Conservation (phyloP, 2,888 invertebrate species). For the Bimastos eiseni region DNA sequence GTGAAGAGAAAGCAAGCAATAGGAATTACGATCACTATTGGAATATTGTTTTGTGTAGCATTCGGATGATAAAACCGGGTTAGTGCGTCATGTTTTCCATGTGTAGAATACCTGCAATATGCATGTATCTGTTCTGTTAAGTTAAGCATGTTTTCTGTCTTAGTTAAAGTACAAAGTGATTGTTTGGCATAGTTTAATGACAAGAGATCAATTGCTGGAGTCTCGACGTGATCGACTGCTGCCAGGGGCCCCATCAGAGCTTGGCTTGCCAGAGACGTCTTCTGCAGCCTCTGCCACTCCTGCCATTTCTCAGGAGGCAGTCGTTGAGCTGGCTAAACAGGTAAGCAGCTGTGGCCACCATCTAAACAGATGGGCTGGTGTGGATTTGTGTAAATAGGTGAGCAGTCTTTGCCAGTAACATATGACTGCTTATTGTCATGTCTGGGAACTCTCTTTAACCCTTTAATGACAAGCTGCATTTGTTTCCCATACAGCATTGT, state of each 20-base stretch:
- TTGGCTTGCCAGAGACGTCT: background rate
- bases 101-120: too few species aligned
- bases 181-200: background rate
- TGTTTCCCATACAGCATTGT: too few species aligned
- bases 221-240: background rate
- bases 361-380: too few species aligned
- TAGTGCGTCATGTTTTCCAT: too few species aligned
- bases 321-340: conserved; percentile 68
- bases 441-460: too few species aligned
- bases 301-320: background rate
- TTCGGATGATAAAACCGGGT: too few species aligned
- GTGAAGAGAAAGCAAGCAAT: too few species aligned
- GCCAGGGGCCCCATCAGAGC: background rate
- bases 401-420: background rate
- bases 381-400: too few species aligned
- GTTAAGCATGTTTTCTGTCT: background rate
- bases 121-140: too few species aligned
- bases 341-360: background rate
- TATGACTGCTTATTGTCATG: background rate
- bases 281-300: background rate
- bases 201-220: background rate
- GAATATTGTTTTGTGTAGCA: too few species aligned
- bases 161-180: background rate
- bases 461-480: too few species aligned
- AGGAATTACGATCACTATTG: too few species aligned